phyloP scores from a whole-genome alignment of 2,888 invertebrate genomes.

The Caenorhabditis imperialis region DNA sequence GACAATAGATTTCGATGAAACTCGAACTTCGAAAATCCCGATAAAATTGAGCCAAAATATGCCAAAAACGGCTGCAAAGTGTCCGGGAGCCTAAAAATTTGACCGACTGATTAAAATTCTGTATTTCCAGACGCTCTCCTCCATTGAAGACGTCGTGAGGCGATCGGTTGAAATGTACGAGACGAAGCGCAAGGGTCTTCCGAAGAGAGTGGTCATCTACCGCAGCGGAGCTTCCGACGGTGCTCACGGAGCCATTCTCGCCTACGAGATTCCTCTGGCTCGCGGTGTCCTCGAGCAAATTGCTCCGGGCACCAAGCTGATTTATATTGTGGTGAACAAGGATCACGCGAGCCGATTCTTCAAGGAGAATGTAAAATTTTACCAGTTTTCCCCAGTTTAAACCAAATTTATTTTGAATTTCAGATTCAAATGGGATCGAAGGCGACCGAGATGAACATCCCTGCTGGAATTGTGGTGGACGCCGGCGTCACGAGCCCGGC shows the following conservation, averaged over 20 bases:
- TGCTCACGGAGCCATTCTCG: constrained; percentile 53
- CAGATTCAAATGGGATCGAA: too few relatives aligned
- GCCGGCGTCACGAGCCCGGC: constrained; percentile 59
- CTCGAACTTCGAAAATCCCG: too few relatives aligned
- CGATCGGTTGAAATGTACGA: not conserved
- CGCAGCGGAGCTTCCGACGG: constrained; percentile 65
- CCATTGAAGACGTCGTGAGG: constrained; percentile 25
- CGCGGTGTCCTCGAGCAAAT: constrained; percentile 36
- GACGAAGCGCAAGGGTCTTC: not conserved
- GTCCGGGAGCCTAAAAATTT: too few relatives aligned
- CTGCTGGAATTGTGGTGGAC: constrained; percentile 70
- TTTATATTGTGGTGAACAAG: constrained; percentile 66
- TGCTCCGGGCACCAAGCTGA: constrained; percentile 31
- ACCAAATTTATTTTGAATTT: too few relatives aligned
- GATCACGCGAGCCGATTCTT: constrained; percentile 65
- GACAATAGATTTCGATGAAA: too few relatives aligned
- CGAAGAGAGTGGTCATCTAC: constrained; percentile 62
- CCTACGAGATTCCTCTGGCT: constrained; percentile 66
- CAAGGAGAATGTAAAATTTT: too few relatives aligned
- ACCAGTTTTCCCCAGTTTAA: too few relatives aligned
- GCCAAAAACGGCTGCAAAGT: too few relatives aligned
- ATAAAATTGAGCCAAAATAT: too few relatives aligned
- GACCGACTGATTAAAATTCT: too few relatives aligned
- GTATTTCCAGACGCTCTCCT: constrained; percentile 22
- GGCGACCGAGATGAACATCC: constrained; percentile 64